Base-by-base conservation (phyloP, 2,113 vertebrate genomes). In the Elanoides forficatus region DNA sequence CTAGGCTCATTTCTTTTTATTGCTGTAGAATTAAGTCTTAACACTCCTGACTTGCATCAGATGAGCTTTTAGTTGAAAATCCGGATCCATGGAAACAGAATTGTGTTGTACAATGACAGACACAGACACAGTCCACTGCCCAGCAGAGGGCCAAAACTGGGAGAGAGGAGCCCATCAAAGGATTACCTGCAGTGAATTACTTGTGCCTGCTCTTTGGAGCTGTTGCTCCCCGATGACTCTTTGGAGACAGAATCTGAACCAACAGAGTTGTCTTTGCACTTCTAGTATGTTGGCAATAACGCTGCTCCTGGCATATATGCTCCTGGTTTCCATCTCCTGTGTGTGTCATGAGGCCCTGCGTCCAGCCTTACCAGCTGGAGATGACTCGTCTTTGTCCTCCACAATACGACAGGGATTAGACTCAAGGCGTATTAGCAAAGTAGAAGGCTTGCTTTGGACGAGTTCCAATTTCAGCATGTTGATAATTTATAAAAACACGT, bases 401-500 rank as follows among this genome's bases (percentile, higher is more conserved):
- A 53, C 66, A 55, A 1, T 32, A 68, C 25, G 25, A 22, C 0
- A 0, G 52, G 76, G 93, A 94, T 82, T 62, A 85, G 71, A 62
- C 63, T 78, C n/a, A 34, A 90, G 72, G 85, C 40, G 1, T 27
- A 74, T 87, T 65, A 91, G 55, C 59, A n/a, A 81, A 95, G 78
- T 11, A 12, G 53, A 79, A 88, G 91, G 63, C 84, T 93, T 94
- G 87, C 63, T 71, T 95, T 96, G 95, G 94, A 65, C 15, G 29
- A 15, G 48, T 40, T 76, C 94, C 92, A 93, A 63, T 40, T 93
- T 67, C 90, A 86, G 75, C 88, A 84, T 84, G 93, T 73, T 11
- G 10, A 90, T 97, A 90, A 84, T 71, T 96, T 86, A 83, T 56
- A 78, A 95, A 94, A 92, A 58, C 79, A 56, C 67, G 18, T 23